Base-by-base conservation (phyloP, 1,140 invertebrate genomes). In the Lepidurus apus region DNA sequence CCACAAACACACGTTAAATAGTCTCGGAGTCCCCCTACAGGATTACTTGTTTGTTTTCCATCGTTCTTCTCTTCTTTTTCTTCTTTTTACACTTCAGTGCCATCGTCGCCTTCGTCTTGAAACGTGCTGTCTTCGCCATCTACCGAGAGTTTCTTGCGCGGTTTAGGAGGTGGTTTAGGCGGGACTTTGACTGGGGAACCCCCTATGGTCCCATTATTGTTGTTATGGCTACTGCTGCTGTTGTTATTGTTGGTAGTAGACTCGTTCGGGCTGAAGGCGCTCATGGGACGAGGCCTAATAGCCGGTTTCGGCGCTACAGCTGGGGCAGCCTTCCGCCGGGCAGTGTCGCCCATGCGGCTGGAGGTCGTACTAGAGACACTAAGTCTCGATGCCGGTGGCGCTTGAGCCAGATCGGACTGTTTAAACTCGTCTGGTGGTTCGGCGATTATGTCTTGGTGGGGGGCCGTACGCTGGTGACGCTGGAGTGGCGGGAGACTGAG, bases 81-180 rank as follows among this genome's bases (percentile, higher is more conserved):
- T 0, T 65, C n/a, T 65, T 17, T 17, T 79, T 74, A 79, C 24
- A 79, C 78, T 75, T 79, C 78, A 42, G 78, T 79, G 24, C 78
- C 78, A 47, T 79, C 78, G 42, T 79, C 74, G 17, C 78, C 78
- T 34, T 74, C 78, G 43, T 74, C 74, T 47, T 79, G 42, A 43
- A 75, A 74, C 8, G 74, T 45, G 0, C 44, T 43, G 5, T 79
- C 74, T 8, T 79, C 78, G 42, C 44, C 74, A 34, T 74, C 53
- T 45, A 74, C 42, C 74, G 44, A 34, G 7, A 45, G 11, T 76
- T 81, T 81, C 73, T 82, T 82, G 24, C 75, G 79, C 7, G 84
- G 84, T 80, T 84, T 84, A 45, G 84, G 84, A 17, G 83, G 84
- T 3, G 83, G 83, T 45, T 82, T 83, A 8, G 84, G 84, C 10